phyloP scores from a whole-genome alignment of 92 coral and sea anemone genomes.

The Palythoa caribaeorum region DNA sequence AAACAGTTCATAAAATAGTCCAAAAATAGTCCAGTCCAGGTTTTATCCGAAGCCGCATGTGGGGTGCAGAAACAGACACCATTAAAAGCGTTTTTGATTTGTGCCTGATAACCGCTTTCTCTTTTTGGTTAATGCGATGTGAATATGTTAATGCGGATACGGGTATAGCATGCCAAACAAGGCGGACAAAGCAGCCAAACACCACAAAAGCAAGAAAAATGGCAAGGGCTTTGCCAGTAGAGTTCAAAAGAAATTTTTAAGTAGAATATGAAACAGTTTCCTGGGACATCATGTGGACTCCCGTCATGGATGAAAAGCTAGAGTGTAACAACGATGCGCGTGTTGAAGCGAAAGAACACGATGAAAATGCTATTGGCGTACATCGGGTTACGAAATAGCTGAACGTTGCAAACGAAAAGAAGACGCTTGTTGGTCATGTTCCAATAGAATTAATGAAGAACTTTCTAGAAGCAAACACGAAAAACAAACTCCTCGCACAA shows the following conservation, averaged over 20 bases:
- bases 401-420: too few species aligned
- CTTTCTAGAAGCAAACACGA: too few species aligned
- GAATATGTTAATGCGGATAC: not conserved
- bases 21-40: too few species aligned
- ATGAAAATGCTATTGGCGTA: conserved; percentile 50
- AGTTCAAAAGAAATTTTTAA: conserved; percentile 34
- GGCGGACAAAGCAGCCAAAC: conserved; percentile 40
- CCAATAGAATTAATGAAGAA: too few species aligned
- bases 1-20: too few species aligned
- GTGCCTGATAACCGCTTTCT: too few species aligned
- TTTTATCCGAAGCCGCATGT: too few species aligned
- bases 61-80: too few species aligned
- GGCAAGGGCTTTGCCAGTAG: conserved; percentile 65
- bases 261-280: conserved; percentile 54
- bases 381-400: conserved; percentile 49
- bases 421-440: too few species aligned
- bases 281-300: conserved; percentile 53
- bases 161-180: not conserved
- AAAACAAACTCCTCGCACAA: too few species aligned
- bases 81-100: too few species aligned
- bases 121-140: too few species aligned
- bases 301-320: conserved; percentile 51
- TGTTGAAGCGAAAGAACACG: conserved; percentile 52
- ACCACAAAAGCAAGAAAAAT: conserved; percentile 57
- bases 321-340: conserved; percentile 45